Percentiles rank a stretch among this genome's conserved stretches.
phyloP scores from a whole-genome alignment of 30 jellyfish, hydroid and myxozoan genomes.

The Nemopilema nomurai region DNA sequence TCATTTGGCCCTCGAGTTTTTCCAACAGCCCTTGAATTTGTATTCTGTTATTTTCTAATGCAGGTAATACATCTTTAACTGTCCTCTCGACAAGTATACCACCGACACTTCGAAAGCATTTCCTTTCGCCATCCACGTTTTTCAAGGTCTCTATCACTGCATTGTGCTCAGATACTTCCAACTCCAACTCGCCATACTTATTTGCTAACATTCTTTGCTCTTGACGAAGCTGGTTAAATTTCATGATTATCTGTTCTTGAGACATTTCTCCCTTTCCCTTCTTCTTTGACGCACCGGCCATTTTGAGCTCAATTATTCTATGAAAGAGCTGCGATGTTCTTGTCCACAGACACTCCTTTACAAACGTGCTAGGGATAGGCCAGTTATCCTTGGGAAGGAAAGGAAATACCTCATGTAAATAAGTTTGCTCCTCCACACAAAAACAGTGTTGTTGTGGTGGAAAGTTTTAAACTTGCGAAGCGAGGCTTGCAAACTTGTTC shows the following conservation, averaged over 20 bases:
- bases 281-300: conserved; percentile 74
- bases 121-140: conserved; percentile 79
- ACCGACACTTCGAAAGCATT: conserved; percentile 96
- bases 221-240: conserved; percentile 91
- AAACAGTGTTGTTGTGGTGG: too few relatives aligned
- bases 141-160: conserved; percentile 91
- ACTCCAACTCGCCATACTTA: conserved; percentile 78
- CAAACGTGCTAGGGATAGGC: not conserved
- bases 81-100: conserved; percentile 74
- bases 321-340: not conserved
- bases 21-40: conserved; percentile 70
- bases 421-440: conserved; percentile 4
- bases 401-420: not conserved
- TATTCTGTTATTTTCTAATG: conserved; percentile 74
- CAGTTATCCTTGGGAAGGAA: not conserved
- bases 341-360: not conserved
- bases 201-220: conserved; percentile 86
- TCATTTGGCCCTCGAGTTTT: conserved; percentile 70
- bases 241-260: conserved; percentile 81
- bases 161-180: conserved; percentile 90
- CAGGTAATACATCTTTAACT: conserved; percentile 89
- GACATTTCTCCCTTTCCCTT: conserved; percentile 67
- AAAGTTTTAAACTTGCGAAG: too few relatives aligned
- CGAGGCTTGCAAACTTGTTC: too few relatives aligned
- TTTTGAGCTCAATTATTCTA: not conserved